Conservation (phyloP, 2,797 vertebrate species). For the Tarsius wallacei region DNA sequence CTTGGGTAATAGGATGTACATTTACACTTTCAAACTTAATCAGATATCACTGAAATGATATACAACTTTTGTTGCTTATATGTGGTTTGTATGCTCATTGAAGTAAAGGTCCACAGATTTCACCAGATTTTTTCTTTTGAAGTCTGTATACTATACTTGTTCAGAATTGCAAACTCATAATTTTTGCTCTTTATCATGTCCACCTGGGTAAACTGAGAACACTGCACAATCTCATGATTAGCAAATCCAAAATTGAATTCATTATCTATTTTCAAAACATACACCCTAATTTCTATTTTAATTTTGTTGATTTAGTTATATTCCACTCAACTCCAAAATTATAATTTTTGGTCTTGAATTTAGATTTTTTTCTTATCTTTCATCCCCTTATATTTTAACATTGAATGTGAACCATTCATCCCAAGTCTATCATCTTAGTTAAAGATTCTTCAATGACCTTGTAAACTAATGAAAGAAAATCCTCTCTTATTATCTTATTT, state of each 20-base stretch:
- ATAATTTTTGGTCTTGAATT: not conserved
- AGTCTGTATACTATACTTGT: not conserved
- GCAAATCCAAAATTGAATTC: not conserved
- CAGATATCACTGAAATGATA: not conserved
- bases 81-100: not conserved
- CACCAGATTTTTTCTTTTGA: not conserved
- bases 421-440: not conserved
- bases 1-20: not conserved
- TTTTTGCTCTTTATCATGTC: not conserved
- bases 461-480: not conserved
- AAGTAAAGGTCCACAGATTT: not conserved
- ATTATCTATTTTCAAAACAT: not conserved
- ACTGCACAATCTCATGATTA: not conserved
- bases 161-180: not conserved
- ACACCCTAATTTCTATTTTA: not conserved
- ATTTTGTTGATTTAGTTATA: not conserved
- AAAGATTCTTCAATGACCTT: not conserved
- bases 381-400: not conserved
- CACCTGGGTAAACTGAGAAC: not conserved
- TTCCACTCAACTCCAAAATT: not conserved
- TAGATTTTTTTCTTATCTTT: not conserved
- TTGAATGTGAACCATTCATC: not conserved
- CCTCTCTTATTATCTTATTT: not conserved
- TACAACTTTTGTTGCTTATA: not conserved
- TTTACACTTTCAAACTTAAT: slow-evolving; percentile 17